A percentile compares a stretch with the other conserved stretches of the same genome.
phyloP scores from a whole-genome alignment of 2,797 vertebrate species.

The Myotis findleyi region DNA sequence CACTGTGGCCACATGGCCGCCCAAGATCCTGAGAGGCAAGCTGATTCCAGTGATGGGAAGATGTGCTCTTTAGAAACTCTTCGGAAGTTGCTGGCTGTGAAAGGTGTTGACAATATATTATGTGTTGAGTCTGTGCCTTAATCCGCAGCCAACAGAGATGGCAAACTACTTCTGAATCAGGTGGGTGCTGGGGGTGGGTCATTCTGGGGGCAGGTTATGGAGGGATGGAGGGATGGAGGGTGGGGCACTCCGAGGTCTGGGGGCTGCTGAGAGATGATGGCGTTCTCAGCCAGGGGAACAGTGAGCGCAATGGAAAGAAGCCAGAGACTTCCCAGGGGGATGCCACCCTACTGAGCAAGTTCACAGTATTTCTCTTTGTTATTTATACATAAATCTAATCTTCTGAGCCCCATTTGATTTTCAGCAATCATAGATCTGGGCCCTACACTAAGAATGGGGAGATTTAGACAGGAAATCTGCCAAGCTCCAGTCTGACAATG shows the following conservation, averaged over 20 bases:
- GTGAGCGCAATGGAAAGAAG: not conserved
- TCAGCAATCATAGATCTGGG: not conserved
- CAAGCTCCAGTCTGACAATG: not conserved
- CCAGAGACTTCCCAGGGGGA: not conserved
- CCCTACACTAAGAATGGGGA: not conserved
- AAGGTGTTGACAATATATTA: not conserved
- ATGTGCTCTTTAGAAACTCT: constrained; percentile 30
- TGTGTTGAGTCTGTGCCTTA: not conserved
- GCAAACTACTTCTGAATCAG: not conserved
- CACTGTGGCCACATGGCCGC: not conserved
- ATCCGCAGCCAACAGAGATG: not conserved
- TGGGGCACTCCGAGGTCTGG: too few relatives aligned
- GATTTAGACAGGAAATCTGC: not conserved
- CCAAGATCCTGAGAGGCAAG: not conserved
- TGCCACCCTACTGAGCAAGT: not conserved
- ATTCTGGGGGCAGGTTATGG: not conserved
- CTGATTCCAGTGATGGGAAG: constrained; percentile 12
- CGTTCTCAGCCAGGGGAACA: not conserved
- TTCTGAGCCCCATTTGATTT: not conserved
- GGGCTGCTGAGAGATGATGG: not conserved
- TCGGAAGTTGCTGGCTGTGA: constrained; percentile 24
- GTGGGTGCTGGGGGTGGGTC: not conserved
- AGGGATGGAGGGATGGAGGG: too few relatives aligned
- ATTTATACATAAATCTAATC: not conserved
- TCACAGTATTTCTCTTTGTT: not conserved